Evolutionary conservation across 1,140 invertebrate species (phyloP).

Genomic region (Solenopsis invicta): DNA sequence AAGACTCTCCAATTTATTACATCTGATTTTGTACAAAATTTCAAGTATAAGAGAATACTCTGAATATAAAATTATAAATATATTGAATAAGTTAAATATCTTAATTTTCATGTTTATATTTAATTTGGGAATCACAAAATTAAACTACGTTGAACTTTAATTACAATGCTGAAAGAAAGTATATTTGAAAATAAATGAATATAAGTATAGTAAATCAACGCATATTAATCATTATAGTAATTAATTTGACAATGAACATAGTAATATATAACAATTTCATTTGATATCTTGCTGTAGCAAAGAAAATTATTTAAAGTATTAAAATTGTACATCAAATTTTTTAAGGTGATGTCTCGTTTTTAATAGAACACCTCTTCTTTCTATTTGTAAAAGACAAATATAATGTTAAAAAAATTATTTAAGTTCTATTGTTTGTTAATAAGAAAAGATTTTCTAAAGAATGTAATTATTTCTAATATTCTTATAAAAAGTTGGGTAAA

Average conservation of each 20-base stretch:
- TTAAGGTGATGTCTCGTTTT: neutral
- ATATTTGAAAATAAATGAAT: neutral
- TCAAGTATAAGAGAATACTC: neutral
- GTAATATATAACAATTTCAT: neutral
- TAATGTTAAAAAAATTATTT: neutral
- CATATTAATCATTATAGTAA: neutral
- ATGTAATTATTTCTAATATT: slow-evolving; percentile 4
- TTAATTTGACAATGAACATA: neutral
- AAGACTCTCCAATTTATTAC: neutral
- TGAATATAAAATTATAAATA: neutral
- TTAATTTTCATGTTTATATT: neutral
- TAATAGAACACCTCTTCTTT: neutral
- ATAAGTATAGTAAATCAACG: neutral
- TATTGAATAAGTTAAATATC: neutral
- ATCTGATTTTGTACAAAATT: neutral
- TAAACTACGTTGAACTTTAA: neutral
- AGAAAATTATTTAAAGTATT: neutral
- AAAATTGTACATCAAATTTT: neutral
- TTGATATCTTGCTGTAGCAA: neutral
- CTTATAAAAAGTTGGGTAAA: neutral
- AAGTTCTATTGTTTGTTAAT: neutral
- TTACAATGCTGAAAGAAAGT: neutral
- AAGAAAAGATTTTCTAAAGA: neutral
- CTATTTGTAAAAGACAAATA: neutral
- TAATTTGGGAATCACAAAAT: neutral